A percentile compares a stretch with the other conserved stretches of the same genome.
These are phyloP conservation scores for Brachystomella parvula DNA, from an alignment of 1,140 invertebrate species.

Conservation along the genomic window DNA sequence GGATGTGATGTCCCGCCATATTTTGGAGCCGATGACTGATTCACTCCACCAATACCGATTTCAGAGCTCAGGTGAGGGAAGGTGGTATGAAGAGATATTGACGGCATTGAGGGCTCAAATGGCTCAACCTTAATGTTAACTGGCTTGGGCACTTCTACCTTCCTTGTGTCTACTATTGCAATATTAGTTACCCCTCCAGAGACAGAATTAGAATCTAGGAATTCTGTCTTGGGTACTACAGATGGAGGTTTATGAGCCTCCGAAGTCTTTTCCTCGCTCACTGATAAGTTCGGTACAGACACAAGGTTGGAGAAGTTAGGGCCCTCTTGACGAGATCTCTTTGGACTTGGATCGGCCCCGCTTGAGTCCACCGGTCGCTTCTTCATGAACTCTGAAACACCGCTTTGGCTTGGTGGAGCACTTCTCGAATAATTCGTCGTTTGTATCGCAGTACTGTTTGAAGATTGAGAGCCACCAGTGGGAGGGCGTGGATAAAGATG, in stretches of 20 bases:
- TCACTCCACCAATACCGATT: not conserved
- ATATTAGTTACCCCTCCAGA: too few species aligned
- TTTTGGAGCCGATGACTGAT: not conserved
- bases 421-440: not conserved
- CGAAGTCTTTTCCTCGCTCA: not conserved
- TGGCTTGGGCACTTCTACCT: too few species aligned
- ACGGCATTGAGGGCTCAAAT: not conserved
- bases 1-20: not conserved
- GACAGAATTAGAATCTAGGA: too few species aligned
- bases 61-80: constrained; percentile 12
- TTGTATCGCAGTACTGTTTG: not conserved
- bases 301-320: not conserved
- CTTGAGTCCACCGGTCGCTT: constrained; percentile 1
- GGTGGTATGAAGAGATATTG: not conserved
- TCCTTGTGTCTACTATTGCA: too few species aligned
- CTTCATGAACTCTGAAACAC: not conserved
- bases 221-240: too few species aligned
- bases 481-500: too few species aligned
- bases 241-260: too few species aligned
- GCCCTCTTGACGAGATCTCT: not conserved
- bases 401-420: not conserved
- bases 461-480: too few species aligned
- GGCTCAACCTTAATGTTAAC: not conserved
- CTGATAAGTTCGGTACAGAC: not conserved
- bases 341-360: not conserved